Evolutionary conservation across 2,888 invertebrate genomes (phyloP), one percentile per base, ranked within the genome.

Genomic region (Orthosia gothica): DNA sequence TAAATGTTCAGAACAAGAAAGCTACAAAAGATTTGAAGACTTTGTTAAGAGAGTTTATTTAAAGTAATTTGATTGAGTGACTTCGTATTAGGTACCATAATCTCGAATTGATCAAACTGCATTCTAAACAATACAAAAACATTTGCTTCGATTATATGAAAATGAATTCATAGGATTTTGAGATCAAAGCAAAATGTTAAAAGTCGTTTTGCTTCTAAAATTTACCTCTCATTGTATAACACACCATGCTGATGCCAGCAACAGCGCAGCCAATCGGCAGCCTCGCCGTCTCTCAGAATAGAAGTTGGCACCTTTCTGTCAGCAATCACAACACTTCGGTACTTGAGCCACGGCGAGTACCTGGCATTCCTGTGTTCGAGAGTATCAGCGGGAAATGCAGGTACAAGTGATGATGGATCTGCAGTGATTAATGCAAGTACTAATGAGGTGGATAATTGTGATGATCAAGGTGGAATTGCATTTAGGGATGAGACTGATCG

Each of bases 291-390:
- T 76, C 88, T 82, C 77, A 81, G 85, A 87, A 89, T 80, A 84
- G 75, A 76, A 78, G 71, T 88, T 91, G 90, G 90, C 91, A 89
- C 76, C 81, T 79, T 65, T 89, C 90, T 89, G 86, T 91, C 91
- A 91, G 85, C 89, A 89, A 78, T 87, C 88, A 86, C 78, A 86
- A 86, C 84, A 86, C 64, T 69, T 72, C 65, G 52, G 62, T 75
- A 69, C 69, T 66, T 58, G 52, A 32, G 61, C 54, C n/a, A 20
- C 61, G 20, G 26, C n/a, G 61, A 68, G 18, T 74, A 82, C 82
- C 81, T 81, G 73, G 57, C 73, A 81, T 81, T 81, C 82, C 72
- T 67, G 20, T 72, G 72, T 72, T 71, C 40, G 62, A 69, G 58
- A 76, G 64, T 63, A 77, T 82, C 59, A 54, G 64, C 26, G 67